phyloP scores from a whole-genome alignment of 2,888 invertebrate genomes.

The Cerastoderma edule region DNA sequence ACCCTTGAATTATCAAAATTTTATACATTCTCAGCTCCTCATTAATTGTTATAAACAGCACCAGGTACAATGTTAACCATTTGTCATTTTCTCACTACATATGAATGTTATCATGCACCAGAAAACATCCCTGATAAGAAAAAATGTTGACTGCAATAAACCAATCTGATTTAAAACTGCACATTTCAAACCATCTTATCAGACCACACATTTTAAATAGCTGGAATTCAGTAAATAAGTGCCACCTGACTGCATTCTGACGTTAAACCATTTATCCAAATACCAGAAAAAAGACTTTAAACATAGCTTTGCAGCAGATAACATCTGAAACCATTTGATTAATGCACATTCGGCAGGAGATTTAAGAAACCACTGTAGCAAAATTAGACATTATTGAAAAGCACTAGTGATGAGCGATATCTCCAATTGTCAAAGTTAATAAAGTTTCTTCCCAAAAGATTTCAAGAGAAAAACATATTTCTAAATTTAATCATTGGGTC shows the following conservation, averaged over 20 bases:
- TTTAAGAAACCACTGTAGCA: not conserved
- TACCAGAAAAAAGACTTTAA: too few species aligned
- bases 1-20: too few species aligned
- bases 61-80: too few species aligned
- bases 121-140: slow-evolving; percentile 19
- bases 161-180: slow-evolving; percentile 17
- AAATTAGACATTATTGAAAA: not conserved
- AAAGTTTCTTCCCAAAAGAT: too few species aligned
- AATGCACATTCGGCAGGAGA: too few species aligned
- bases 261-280: not conserved
- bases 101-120: too few species aligned
- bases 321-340: not conserved
- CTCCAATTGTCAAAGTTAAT: too few species aligned
- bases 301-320: not conserved
- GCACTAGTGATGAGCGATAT: not conserved
- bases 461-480: too few species aligned
- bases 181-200: slow-evolving; percentile 12
- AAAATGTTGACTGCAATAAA: slow-evolving; percentile 12
- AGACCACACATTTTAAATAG: slow-evolving; percentile 18
- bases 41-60: too few species aligned
- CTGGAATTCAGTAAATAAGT: not conserved
- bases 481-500: too few species aligned
- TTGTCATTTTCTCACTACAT: too few species aligned
- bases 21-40: too few species aligned
- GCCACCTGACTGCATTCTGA: slow-evolving; percentile 3